Percentiles rank a stretch among this genome's conserved stretches.
Conservation (phyloP, 2,888 invertebrate genomes). For the Psococerastis gibbosa region DNA sequence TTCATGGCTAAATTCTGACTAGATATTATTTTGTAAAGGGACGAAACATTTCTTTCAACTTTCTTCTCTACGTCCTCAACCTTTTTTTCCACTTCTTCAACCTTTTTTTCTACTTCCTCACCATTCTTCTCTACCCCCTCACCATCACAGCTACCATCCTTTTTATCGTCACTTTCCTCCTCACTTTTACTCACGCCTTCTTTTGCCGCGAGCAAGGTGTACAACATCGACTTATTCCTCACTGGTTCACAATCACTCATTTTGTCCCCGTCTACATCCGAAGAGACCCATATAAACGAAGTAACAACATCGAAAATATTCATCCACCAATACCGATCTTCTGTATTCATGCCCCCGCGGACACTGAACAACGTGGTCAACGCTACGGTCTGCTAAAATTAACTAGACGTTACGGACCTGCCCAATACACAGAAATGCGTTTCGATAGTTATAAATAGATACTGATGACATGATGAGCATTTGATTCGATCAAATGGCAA, state of each 20-base stretch:
- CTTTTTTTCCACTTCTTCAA: not conserved
- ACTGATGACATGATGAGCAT: no score
- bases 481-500: no score
- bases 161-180: no score
- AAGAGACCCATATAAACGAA: slow-evolving; percentile 3
- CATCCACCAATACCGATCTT: slow-evolving; percentile 5
- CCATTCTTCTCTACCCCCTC: not conserved
- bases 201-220: not conserved
- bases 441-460: no score
- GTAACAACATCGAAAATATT: not conserved
- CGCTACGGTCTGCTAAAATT: not conserved
- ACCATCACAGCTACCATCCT: no score
- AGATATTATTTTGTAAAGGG: slow-evolving; percentile 5
- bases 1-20: slow-evolving; percentile 1
- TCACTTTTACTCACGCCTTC: no score
- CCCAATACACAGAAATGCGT: no score
- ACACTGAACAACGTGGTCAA: no score
- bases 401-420: no score
- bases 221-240: slow-evolving; percentile 1
- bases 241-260: not conserved
- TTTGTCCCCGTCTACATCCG: not conserved
- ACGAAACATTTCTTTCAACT: slow-evolving; percentile 2
- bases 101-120: not conserved
- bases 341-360: no score
- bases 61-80: not conserved